Percentiles rank a stretch among this genome's conserved stretches.
Evolutionary conservation across 2,113 vertebrate species (phyloP).

Genomic region (Phainopepla nitens): DNA sequence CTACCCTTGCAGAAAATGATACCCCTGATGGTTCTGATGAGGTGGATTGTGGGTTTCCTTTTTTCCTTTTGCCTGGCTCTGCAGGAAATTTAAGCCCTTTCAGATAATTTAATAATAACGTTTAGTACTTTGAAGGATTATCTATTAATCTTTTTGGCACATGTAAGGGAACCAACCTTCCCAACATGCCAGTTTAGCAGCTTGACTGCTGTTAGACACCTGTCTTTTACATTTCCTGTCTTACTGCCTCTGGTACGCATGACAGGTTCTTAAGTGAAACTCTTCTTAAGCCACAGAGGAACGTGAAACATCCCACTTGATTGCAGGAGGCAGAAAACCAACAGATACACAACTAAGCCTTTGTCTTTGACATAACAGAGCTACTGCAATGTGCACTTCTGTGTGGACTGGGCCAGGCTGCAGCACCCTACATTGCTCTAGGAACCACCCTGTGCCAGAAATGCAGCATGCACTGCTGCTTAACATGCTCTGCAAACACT

Average conservation of each 20-base stretch:
- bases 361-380: neutral
- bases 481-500: neutral
- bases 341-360: neutral
- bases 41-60: neutral
- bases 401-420: neutral
- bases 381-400: neutral
- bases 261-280: neutral
- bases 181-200: neutral
- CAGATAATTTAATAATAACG: neutral
- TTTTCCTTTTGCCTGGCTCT: neutral
- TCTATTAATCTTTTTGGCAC: neutral
- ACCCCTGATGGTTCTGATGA: neutral
- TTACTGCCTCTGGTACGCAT: accelerated
- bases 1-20: neutral
- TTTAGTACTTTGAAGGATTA: neutral
- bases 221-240: neutral
- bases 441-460: neutral
- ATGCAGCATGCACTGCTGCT: neutral
- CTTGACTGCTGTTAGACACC: neutral
- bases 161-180: neutral
- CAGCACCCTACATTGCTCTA: neutral
- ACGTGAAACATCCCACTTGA: neutral
- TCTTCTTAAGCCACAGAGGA: neutral
- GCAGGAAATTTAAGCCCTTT: neutral
- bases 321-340: neutral